Evolutionary conservation across 30 jellyfish, hydroid and myxozoan genomes (phyloP).

Genomic region (Mastigias papua): DNA sequence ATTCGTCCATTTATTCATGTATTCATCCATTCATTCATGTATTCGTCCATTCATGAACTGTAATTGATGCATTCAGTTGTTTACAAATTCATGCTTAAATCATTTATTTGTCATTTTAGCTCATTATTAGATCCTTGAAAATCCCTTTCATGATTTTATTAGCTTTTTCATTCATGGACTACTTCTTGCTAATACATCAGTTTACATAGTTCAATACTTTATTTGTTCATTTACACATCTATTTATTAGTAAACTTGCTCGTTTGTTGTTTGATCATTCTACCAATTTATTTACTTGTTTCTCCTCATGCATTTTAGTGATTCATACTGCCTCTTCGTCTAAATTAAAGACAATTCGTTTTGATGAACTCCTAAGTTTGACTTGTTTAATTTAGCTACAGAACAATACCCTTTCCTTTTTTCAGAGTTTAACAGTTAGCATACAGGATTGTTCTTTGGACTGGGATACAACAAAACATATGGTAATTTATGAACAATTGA

Average conservation of each 20-base stretch:
- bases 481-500: constrained; percentile 53
- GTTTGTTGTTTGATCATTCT: background rate
- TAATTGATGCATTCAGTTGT: background rate
- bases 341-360: too few species aligned
- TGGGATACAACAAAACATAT: constrained; percentile 75
- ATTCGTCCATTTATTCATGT: background rate
- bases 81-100: background rate
- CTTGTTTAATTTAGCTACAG: background rate
- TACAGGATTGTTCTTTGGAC: constrained; percentile 46
- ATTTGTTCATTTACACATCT: background rate
- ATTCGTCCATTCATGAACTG: background rate
- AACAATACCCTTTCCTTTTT: background rate
- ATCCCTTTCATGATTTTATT: too few species aligned
- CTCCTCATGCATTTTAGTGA: background rate
- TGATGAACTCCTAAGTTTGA: background rate
- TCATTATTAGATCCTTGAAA: background rate
- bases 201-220: too few species aligned
- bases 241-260: background rate
- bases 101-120: background rate
- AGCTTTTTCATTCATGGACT: too few species aligned
- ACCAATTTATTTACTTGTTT: background rate
- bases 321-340: background rate
- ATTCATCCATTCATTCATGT: too few species aligned
- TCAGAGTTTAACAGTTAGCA: constrained; percentile 74
- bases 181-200: background rate